Conservation (phyloP, 2,888 invertebrate species). For the Iselma pallidipennis region DNA sequence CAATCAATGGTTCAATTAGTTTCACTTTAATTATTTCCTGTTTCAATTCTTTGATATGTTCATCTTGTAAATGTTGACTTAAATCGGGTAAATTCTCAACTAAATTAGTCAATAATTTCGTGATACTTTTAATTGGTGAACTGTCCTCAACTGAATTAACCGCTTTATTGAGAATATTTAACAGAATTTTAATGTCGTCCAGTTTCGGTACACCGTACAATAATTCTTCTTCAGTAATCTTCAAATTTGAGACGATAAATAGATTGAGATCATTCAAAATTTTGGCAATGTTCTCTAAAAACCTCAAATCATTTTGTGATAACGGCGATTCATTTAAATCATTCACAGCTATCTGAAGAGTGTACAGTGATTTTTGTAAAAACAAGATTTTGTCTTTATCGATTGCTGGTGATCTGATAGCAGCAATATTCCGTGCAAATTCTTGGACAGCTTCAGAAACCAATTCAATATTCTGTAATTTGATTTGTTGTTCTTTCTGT, state of each 20-base stretch:
- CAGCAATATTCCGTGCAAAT: conserved; percentile 45
- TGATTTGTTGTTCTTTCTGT: conserved; percentile 30
- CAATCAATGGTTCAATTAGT: background rate
- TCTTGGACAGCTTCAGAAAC: conserved; percentile 45
- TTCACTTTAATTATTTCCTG: conserved; percentile 22
- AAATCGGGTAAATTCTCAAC: conserved; percentile 38
- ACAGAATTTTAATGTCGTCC: conserved; percentile 33
- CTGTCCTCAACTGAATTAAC: conserved; percentile 33
- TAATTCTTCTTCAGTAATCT: conserved; percentile 18
- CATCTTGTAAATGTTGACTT: conserved; percentile 41
- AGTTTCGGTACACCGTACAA: conserved; percentile 22
- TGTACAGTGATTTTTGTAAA: conserved; percentile 47
- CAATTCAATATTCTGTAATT: conserved; percentile 39
- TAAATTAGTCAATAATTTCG: conserved; percentile 36
- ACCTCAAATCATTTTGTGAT: conserved; percentile 38
- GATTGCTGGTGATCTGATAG: conserved; percentile 44
- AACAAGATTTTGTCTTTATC: conserved; percentile 39
- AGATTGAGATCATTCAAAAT: conserved; percentile 38
- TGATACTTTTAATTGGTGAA: conserved; percentile 39
- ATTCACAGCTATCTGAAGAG: conserved; percentile 48
- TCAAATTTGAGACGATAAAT: conserved; percentile 31
- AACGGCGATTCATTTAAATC: conserved; percentile 46
- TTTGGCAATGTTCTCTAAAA: conserved; percentile 38
- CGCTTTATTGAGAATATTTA: conserved; percentile 37
- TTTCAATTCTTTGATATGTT: conserved; percentile 34